A percentile compares a stretch with the other conserved stretches of the same genome.
Evolutionary conservation across 2,797 vertebrate genomes (phyloP).

Genomic region (Lateolabrax maculatus): DNA sequence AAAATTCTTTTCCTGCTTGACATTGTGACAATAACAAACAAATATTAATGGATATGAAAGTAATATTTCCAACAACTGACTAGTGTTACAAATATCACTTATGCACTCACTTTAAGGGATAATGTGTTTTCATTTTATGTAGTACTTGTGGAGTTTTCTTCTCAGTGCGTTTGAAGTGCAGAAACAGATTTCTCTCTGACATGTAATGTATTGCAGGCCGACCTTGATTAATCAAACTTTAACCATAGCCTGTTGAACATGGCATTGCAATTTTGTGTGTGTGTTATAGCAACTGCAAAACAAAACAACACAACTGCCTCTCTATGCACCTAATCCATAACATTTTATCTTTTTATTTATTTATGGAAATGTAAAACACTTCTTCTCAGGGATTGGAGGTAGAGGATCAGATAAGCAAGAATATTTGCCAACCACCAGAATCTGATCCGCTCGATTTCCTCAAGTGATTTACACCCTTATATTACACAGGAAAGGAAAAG

Average conservation of each 20-base stretch:
- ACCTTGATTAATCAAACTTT: constrained; percentile 41
- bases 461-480: constrained; percentile 63
- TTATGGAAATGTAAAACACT: constrained; percentile 28
- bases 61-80: constrained; percentile 13
- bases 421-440: constrained; percentile 66
- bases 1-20: background rate
- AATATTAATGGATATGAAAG: background rate
- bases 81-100: constrained; percentile 19
- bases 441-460: constrained; percentile 56
- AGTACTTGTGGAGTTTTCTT: constrained; percentile 20
- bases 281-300: constrained; percentile 39
- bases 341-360: constrained; percentile 33
- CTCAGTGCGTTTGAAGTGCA: constrained; percentile 9
- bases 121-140: constrained; percentile 22
- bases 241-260: constrained; percentile 23
- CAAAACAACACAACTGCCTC: constrained; percentile 22
- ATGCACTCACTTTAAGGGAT: constrained; percentile 20
- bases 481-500: constrained; percentile 67
- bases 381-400: constrained; percentile 17
- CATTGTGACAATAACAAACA: background rate
- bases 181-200: constrained; percentile 17
- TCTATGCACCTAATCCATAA: constrained; percentile 6
- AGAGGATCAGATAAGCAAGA: constrained; percentile 48
- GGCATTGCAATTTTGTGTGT: background rate
- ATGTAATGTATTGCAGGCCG: constrained; percentile 26